Evolutionary conservation across 1,140 invertebrate genomes (phyloP).

Genomic region (Asbolus verrucosus): DNA sequence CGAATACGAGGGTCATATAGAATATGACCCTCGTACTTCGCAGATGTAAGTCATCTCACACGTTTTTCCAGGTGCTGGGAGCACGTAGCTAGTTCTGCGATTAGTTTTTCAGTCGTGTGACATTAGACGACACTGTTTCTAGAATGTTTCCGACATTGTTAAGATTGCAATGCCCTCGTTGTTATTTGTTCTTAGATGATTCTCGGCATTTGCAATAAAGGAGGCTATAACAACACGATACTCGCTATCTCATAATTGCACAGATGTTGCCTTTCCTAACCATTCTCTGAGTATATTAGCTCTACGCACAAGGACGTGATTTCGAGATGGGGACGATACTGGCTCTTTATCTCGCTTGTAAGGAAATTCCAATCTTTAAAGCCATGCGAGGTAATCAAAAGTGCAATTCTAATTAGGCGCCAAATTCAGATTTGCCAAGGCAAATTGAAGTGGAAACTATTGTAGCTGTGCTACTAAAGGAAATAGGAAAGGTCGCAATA

Average conservation of each 20-base stretch:
- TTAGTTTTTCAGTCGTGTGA: conserved; percentile 29
- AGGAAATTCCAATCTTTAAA: background rate
- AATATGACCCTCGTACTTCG: too few species aligned
- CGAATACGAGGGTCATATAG: too few species aligned
- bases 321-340: conserved; percentile 24
- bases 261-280: conserved; percentile 33
- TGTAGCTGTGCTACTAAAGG: too few species aligned
- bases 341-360: conserved; percentile 26
- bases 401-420: conserved; percentile 27
- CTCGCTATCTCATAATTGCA: conserved; percentile 33
- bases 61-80: background rate
- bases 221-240: conserved; percentile 30
- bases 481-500: too few species aligned
- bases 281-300: conserved; percentile 37
- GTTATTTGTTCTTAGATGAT: conserved; percentile 30
- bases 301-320: conserved; percentile 29
- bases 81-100: conserved; percentile 11
- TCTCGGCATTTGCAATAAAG: conserved; percentile 30
- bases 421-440: background rate
- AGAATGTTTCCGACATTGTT: conserved; percentile 17
- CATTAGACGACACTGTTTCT: conserved; percentile 10
- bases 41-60: too few species aligned
- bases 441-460: conserved; percentile 12
- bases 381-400: conserved; percentile 9
- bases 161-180: conserved; percentile 16